Percentiles rank a stretch among this genome's conserved stretches.
phyloP scores from a whole-genome alignment of 2,888 invertebrate species.

The Ischnura elegans region DNA sequence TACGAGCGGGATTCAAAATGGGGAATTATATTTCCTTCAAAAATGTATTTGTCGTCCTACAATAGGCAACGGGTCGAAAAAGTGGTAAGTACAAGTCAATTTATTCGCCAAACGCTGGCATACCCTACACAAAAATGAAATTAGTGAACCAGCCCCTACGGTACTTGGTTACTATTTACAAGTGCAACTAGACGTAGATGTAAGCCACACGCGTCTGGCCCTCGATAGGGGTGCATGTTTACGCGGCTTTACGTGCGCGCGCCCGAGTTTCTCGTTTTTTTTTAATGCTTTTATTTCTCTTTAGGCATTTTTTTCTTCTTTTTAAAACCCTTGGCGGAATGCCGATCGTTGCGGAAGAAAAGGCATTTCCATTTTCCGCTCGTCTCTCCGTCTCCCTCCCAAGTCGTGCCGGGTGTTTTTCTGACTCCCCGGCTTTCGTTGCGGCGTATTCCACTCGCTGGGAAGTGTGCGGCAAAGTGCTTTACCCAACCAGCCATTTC shows the following conservation, averaged over 20 bases:
- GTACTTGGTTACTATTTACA: no score
- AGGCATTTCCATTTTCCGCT: constrained; percentile 7
- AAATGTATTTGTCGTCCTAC: no score
- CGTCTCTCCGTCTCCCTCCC: background rate
- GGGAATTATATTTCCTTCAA: no score
- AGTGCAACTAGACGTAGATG: no score
- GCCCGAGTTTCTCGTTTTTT: background rate
- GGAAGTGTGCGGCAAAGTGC: background rate
- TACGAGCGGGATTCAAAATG: no score
- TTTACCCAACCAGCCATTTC: background rate
- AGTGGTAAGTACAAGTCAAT: no score
- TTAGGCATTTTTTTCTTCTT: background rate
- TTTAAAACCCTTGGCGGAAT: background rate
- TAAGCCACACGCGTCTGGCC: no score
- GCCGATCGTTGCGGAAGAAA: constrained; percentile 38
- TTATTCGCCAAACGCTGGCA: no score
- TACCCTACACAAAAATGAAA: no score
- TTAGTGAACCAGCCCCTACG: no score
- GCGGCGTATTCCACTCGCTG: background rate
- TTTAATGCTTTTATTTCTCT: background rate
- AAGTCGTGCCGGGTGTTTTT: background rate
- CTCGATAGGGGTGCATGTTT: no score
- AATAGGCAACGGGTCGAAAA: no score
- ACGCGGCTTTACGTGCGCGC: background rate
- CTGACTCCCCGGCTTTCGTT: background rate